Evolutionary conservation across 1,140 invertebrate species (phyloP), one percentile per base, ranked within the genome.

Genomic region (Hylaeus anthracinus): DNA sequence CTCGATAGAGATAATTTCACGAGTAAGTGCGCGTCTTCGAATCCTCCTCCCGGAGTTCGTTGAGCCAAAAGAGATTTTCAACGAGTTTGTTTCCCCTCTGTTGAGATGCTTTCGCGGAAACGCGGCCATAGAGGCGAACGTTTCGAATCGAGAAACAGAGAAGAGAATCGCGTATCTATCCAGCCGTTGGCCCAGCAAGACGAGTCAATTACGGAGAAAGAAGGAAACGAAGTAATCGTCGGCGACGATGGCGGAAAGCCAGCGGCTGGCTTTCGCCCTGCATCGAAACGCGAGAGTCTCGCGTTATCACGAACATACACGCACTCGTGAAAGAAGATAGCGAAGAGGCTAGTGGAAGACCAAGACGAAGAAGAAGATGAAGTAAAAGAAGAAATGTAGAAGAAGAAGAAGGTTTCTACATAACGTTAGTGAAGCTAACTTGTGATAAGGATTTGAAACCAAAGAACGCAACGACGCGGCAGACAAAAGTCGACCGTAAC

Each of bases 371-470:
- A 67, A n/a, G 39, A 66, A 6, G 37, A 55, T n/a, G 26, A 72
- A 48, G 37, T n/a, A 10, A 37, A 1, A 43, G 1, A 53, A 12
- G 1, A n/a, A 12, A 60, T 43, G 39, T 58, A 55, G 55, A 53
- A 69, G 53, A 45, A 48, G 43, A 5, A 37, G 10, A 65, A 48
- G 80, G 37, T 83, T 79, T 86, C 80, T 73, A 64, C 55, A 63
- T 60, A 81, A 87, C 83, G 89, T 88, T 92, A 92, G 90, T 91
- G 88, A 92, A 88, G 91, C 89, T 92, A 91, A 91, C 88, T 91
- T 93, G 92, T 93, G 92, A 93, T 93, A 93, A 89, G 85, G 86
- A 91, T 83, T 86, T 41, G 83, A 86, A 88, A 89, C 89, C 90
- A 92, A 93, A 92, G 90, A 92, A 88, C 82, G 78, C 82, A 65